Evolutionary conservation across 2,113 vertebrate species (phyloP), one percentile per base, ranked within the genome.

Genomic region (Zapornia atra): DNA sequence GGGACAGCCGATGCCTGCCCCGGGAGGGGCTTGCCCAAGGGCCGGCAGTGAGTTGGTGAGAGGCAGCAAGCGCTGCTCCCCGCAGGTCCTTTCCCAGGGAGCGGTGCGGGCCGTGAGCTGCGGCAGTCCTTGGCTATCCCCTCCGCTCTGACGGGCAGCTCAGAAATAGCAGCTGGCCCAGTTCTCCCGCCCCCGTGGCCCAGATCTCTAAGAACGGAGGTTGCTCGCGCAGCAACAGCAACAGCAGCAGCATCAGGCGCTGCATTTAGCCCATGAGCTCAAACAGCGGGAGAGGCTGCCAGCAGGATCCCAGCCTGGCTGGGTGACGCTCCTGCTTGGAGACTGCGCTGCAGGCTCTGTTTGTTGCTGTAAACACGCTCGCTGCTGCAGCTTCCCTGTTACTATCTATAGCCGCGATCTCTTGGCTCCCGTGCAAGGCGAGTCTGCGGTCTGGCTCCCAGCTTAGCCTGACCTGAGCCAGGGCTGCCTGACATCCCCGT

Each of bases 131-230:
- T 91, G 95, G 89, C 96, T 95, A 90, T 97, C 95, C 96, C 95
- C 96, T 96, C 73, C 12, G 57, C 89, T 75, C 94, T 97, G 98
- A 97, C 94, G 88, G 88, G 97, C 97, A 97, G 93, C 86, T 97
- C 97, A 98, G 97, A 98, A 98, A 98, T 98, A 98, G 98, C 97
- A 96, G 94, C 93, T 98, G 97, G 97, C 98, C 98, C 97, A 94
- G 94, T 98, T 98, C 97, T 95, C 86, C 95, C 77, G 96, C 96
- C 96, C 96, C 93, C 82, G 94, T 94, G 97, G 93, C 89, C 97
- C 94, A 95, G 97, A 97, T 98, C 97, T 98, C 97, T 86, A 98
- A 98, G 98, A 97, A 97, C 87, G 90, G 97, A 96, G 97, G 96
- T 80, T 95, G 95, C 92, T 96, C 95, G 91, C 96, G 20, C 87